Percentiles rank a stretch among this genome's conserved stretches.
Evolutionary conservation across 64 coral and sea anemone genomes (phyloP).

Genomic region (Astreopora myriophthalma): DNA sequence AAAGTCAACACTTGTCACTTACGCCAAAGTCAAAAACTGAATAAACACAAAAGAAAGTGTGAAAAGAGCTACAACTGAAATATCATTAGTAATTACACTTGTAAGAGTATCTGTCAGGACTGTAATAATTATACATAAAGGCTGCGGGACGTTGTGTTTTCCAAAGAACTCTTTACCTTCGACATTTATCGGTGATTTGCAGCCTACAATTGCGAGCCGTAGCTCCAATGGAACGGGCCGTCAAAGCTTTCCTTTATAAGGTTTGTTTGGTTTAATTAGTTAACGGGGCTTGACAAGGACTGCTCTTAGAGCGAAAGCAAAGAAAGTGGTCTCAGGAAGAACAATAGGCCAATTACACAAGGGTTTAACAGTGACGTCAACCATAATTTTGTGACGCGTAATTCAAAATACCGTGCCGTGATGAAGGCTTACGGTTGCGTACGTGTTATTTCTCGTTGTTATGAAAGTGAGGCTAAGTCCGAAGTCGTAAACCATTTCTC

Average conservation of each 20-base stretch:
- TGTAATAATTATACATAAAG: background rate
- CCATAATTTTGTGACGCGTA: background rate
- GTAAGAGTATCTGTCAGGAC: background rate
- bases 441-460: too few relatives aligned
- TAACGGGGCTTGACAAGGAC: background rate
- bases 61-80: background rate
- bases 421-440: too few relatives aligned
- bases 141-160: background rate
- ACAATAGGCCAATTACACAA: background rate
- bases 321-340: background rate
- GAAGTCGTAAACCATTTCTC: too few relatives aligned
- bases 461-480: too few relatives aligned
- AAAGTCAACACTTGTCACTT: background rate
- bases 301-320: background rate
- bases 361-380: background rate
- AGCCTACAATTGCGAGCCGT: background rate
- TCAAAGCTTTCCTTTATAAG: background rate
- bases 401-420: background rate
- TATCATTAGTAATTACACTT: background rate
- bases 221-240: background rate
- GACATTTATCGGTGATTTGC: background rate
- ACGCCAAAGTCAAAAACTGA: background rate
- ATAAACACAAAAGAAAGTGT: background rate
- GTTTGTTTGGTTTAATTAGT: slow-evolving; percentile 20
- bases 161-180: background rate